Evolutionary conservation across 2,888 invertebrate species (phyloP).

Genomic region (Eurytoma californica): DNA sequence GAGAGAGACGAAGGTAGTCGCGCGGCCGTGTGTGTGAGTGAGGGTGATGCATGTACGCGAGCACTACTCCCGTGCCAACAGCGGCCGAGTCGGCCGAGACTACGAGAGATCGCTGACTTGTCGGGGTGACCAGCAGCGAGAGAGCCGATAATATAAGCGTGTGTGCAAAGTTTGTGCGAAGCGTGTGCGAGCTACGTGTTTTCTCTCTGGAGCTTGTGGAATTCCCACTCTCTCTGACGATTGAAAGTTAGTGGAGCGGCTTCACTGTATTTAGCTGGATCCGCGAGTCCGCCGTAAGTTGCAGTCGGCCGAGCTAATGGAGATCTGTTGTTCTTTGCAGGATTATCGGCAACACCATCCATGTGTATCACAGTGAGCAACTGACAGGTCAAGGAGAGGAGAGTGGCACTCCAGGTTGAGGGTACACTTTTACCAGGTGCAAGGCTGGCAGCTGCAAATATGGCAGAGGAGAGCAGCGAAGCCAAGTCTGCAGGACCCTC

Average conservation of each 20-base stretch:
- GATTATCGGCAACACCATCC: constrained; percentile 12
- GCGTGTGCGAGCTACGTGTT: background rate
- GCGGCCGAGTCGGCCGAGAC: background rate
- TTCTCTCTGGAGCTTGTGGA: constrained; percentile 16
- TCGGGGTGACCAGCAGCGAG: constrained; percentile 20
- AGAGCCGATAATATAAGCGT: constrained; percentile 26
- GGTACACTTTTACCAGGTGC: background rate
- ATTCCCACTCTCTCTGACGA: background rate
- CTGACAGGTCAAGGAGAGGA: constrained; percentile 36
- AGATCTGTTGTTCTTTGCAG: constrained; percentile 32
- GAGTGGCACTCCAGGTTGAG: constrained; percentile 15
- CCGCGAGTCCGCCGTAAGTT: background rate
- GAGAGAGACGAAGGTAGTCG: background rate
- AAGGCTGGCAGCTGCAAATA: constrained; percentile 51
- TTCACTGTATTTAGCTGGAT: background rate
- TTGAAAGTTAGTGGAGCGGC: background rate
- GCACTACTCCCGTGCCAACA: constrained; percentile 1
- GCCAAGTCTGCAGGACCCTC: constrained; percentile 68
- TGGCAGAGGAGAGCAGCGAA: constrained; percentile 71
- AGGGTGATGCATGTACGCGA: background rate
- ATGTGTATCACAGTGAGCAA: constrained; percentile 39
- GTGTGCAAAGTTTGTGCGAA: constrained; percentile 19
- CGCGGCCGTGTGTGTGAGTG: background rate
- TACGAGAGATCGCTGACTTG: constrained; percentile 27
- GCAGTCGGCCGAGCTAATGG: background rate